A percentile compares a stretch with the other conserved stretches of the same genome.
Conservation (phyloP, 2,888 invertebrate genomes). For the Sialis fuliginosa region DNA sequence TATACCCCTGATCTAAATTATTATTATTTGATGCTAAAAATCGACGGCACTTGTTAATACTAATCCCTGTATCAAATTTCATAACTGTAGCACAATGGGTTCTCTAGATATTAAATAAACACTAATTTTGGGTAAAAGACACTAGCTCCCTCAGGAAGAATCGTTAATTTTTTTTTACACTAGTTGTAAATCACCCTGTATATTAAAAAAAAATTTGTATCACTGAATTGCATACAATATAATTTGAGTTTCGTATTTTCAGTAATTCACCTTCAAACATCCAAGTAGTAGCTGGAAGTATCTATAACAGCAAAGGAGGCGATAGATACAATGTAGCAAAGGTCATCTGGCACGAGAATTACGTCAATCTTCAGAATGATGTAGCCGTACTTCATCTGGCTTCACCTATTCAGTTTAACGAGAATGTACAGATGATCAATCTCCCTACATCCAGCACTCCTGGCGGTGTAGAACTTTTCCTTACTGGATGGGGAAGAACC, state of each 20-base stretch:
- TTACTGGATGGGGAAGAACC: constrained; percentile 47
- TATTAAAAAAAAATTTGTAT: no score
- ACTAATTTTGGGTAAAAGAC: no score
- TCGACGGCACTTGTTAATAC: no score
- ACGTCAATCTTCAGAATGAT: constrained; percentile 26
- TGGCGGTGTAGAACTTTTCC: constrained; percentile 28
- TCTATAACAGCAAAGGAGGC: constrained; percentile 24
- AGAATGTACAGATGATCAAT: neutral
- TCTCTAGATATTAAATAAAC: no score
- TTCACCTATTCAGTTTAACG: neutral
- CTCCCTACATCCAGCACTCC: constrained; percentile 23
- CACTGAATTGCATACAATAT: no score
- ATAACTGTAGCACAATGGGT: no score
- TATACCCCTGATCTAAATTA: no score
- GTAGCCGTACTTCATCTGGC: constrained; percentile 26
- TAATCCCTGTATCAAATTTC: no score
- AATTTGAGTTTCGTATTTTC: constrained; percentile 1
- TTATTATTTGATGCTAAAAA: no score
- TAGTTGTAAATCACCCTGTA: no score
- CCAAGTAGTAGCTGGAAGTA: constrained; percentile 28
- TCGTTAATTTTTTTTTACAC: no score
- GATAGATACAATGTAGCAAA: constrained; percentile 21
- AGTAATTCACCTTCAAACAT: constrained; percentile 17
- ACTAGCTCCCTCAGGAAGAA: no score
- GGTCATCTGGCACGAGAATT: constrained; percentile 24